Conservation (phyloP, 1,140 invertebrate species). For the Halictus rubicundus region DNA sequence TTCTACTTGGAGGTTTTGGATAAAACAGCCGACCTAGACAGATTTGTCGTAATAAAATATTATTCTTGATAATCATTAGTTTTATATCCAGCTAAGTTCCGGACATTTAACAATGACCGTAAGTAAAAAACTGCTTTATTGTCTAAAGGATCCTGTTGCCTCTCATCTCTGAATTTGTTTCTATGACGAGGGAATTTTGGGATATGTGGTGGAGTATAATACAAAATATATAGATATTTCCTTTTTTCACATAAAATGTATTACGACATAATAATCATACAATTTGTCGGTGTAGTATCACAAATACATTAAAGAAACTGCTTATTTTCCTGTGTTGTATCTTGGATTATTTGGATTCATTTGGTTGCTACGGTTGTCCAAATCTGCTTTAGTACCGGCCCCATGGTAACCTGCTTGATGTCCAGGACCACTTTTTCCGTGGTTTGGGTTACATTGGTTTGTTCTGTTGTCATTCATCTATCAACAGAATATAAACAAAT, state of each 20-base stretch:
- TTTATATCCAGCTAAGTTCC: too few relatives aligned
- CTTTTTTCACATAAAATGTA: constrained; percentile 16
- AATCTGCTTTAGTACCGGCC: background rate
- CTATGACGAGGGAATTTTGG: background rate
- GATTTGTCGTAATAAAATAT: constrained; percentile 2
- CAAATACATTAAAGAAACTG: background rate
- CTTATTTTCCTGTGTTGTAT: too few relatives aligned
- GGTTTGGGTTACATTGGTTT: constrained; percentile 33
- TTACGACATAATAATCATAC: background rate
- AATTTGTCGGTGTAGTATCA: background rate
- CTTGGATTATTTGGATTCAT: constrained; percentile 42
- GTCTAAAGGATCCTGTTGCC: too few relatives aligned
- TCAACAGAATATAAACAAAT: constrained; percentile 3
- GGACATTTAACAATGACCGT: too few relatives aligned
- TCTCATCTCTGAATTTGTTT: too few relatives aligned
- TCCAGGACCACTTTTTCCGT: constrained; percentile 28
- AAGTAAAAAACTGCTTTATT: too few relatives aligned
- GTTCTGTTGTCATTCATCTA: constrained; percentile 45
- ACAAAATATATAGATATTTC: too few relatives aligned
- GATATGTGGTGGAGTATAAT: too few relatives aligned
- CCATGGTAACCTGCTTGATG: constrained; percentile 46
- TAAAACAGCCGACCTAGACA: constrained; percentile 82
- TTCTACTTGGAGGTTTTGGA: constrained; percentile 87
- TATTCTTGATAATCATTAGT: background rate
- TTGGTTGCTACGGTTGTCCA: constrained; percentile 25